Evolutionary conservation across 2,888 invertebrate genomes (phyloP).

Genomic region (Rambutsinella grinnellia): DNA sequence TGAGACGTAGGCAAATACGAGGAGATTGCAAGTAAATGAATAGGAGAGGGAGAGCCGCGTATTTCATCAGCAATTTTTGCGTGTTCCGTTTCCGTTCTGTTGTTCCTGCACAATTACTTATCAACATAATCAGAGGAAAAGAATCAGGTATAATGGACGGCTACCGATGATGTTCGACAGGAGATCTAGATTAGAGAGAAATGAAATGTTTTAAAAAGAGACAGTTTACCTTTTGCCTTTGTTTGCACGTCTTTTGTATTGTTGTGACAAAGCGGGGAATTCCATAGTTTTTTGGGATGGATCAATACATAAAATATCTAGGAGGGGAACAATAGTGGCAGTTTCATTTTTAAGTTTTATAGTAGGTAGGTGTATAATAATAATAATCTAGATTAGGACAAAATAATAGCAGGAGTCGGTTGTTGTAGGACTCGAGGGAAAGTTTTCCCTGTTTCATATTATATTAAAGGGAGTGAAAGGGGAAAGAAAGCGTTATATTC

Average conservation of each 20-base stretch:
- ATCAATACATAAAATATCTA: neutral
- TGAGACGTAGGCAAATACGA: slow-evolving; percentile 34
- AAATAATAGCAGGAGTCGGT: neutral
- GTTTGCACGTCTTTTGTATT: too few relatives aligned
- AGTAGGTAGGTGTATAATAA: neutral
- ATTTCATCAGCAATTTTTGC: too few relatives aligned
- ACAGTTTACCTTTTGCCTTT: too few relatives aligned
- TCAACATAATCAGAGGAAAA: too few relatives aligned
- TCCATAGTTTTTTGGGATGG: neutral
- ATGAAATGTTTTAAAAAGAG: too few relatives aligned
- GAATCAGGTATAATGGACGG: too few relatives aligned
- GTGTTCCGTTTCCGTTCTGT: too few relatives aligned
- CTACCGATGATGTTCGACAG: too few relatives aligned
- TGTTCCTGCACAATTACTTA: too few relatives aligned
- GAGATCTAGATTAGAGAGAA: too few relatives aligned
- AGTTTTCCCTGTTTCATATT: neutral
- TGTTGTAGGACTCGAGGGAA: slow-evolving; percentile 30
- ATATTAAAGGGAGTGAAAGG: neutral
- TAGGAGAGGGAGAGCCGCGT: neutral
- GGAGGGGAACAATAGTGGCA: neutral
- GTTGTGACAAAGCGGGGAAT: too few relatives aligned
- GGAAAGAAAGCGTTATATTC: too few relatives aligned
- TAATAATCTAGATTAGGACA: slow-evolving; percentile 18
- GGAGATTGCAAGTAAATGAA: neutral
- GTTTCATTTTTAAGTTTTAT: neutral